phyloP scores from a whole-genome alignment of 2,888 invertebrate genomes.

The Synanthedon formicaeformis region DNA sequence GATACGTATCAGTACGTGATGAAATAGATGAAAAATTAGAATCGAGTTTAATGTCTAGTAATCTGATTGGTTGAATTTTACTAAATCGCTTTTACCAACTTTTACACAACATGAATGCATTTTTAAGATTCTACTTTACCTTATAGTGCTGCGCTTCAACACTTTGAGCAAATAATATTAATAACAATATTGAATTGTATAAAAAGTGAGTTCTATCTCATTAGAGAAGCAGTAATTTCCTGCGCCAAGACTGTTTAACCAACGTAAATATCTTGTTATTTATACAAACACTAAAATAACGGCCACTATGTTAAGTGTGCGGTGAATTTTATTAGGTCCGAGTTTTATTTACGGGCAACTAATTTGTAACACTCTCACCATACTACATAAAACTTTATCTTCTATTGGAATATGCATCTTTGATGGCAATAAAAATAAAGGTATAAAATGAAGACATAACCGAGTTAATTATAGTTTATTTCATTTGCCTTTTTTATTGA shows the following conservation, averaged over 20 bases:
- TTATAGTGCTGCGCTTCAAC: neutral
- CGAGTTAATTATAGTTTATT: too few relatives aligned
- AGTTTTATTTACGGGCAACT: conserved; percentile 6
- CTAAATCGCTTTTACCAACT: too few relatives aligned
- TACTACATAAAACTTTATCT: neutral
- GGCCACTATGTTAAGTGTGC: conserved; percentile 10
- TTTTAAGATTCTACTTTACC: neutral
- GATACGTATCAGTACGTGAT: too few relatives aligned
- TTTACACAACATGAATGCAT: too few relatives aligned
- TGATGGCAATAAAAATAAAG: neutral
- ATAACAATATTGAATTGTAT: neutral
- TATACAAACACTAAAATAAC: conserved; percentile 18
- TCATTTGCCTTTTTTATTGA: too few relatives aligned
- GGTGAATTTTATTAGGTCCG: conserved; percentile 11
- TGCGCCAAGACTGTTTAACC: conserved; percentile 6
- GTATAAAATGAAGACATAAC: neutral
- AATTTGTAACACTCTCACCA: neutral
- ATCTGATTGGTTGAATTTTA: too few relatives aligned
- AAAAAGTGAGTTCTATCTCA: neutral
- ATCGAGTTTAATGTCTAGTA: too few relatives aligned
- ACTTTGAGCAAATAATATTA: neutral
- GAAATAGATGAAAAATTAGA: too few relatives aligned
- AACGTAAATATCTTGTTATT: conserved; percentile 29
- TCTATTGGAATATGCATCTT: neutral
- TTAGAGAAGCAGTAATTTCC: neutral